Base-by-base conservation (phyloP, 2,888 invertebrate species). In the Calameuta idolon region DNA sequence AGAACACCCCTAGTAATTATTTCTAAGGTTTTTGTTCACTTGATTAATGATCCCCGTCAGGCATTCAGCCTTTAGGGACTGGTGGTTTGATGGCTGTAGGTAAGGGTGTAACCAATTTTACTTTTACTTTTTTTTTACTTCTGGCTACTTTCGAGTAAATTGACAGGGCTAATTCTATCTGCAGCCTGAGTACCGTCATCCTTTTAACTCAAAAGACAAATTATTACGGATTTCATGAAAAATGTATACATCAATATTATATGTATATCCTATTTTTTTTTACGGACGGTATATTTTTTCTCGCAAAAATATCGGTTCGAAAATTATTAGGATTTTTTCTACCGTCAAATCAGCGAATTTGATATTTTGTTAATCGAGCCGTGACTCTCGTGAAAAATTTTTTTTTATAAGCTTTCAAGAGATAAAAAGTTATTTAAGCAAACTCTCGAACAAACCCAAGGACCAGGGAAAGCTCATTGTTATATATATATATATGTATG, bases 21-120 rank as follows among this genome's bases (percentile, higher is more conserved):
- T 78, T 76, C 73, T 35, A 78, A 75, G 76, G 73, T 78, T 78
- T 78, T 78, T 78, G 78, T 78, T 76, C 78, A 15, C 75, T 73
- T 78, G 78, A 78, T 75, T 73, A 78, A 78, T 76, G 78, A 78
- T 69, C 40, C 76, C 68, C 73, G 73, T 75, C 78, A 73, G 35
- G 73, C 75, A 69, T n/a, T 68, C 69, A 37, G n/a, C 34, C 31
- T 12, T 71, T 12, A 71, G 71, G 71, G 71, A 30, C 31, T 34
- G 31, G 71, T 23, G 30, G 33, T 31, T 23, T 30, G 12, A 34
- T 12, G 71, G 30, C 15, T 34, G 71, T 33, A 71, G 30, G 30
- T 23, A 71, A 31, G 71, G 30, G 33, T 3, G 71, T 11, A 23
- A 71, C 31, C 33, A 30, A 71, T 71, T 71, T 71, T 30, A 30